A percentile compares a stretch with the other conserved stretches of the same genome.
These are phyloP conservation scores for Dorcus hopei DNA, from an alignment of 2,888 invertebrate genomes.

Conservation along the genomic window DNA sequence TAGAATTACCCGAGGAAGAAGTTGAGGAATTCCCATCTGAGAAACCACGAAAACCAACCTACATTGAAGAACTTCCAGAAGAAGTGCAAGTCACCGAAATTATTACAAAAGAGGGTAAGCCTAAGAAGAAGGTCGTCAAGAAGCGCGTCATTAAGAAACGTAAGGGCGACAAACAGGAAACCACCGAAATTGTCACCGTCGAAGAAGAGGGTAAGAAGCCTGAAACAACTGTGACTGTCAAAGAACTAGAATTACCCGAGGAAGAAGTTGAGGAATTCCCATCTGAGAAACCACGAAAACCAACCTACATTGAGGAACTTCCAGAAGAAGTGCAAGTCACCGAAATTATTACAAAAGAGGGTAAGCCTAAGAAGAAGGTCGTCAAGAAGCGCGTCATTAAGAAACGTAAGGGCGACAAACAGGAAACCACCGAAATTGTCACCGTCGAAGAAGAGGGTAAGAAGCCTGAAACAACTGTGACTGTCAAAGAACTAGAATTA, in stretches of 20 bases:
- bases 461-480: slow-evolving; percentile 23
- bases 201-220: slow-evolving; percentile 37
- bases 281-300: slow-evolving; percentile 10
- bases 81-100: slow-evolving; percentile 13
- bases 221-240: slow-evolving; percentile 29
- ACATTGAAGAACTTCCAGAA: slow-evolving; percentile 21
- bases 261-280: slow-evolving; percentile 23
- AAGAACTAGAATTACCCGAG: slow-evolving; percentile 34
- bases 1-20: slow-evolving; percentile 33
- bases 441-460: slow-evolving; percentile 37
- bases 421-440: slow-evolving; percentile 45
- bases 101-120: slow-evolving; percentile 29
- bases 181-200: slow-evolving; percentile 38
- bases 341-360: slow-evolving; percentile 25
- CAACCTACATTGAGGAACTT: slow-evolving; percentile 6
- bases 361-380: slow-evolving; percentile 31
- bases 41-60: slow-evolving; percentile 1
- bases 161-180: slow-evolving; percentile 40
- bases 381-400: slow-evolving; percentile 42
- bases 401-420: slow-evolving; percentile 36
- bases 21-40: slow-evolving; percentile 4
- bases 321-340: slow-evolving; percentile 26
- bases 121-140: slow-evolving; percentile 33
- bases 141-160: slow-evolving; percentile 49
- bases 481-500: slow-evolving; percentile 21